phyloP scores from a whole-genome alignment of 53 echinoderm and acorn worm species.

The Patiria pectinifera region DNA sequence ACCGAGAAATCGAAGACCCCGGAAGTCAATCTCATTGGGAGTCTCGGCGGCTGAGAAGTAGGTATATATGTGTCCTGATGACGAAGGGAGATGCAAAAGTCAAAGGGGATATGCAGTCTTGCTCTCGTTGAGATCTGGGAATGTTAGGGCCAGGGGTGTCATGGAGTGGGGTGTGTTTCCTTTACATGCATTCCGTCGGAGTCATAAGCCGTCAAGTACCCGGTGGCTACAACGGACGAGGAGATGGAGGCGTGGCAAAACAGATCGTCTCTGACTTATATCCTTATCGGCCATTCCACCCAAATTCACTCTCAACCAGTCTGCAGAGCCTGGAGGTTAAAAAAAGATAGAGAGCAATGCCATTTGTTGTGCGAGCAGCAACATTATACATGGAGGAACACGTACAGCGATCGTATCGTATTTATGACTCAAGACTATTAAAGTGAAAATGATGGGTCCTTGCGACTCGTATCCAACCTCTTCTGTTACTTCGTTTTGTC shows the following conservation, averaged over 20 bases:
- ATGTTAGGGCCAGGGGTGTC: background rate
- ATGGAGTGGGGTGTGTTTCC: background rate
- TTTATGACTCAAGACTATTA: no score
- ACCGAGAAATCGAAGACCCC: background rate
- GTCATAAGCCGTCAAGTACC: background rate
- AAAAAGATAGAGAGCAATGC: background rate
- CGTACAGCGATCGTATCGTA: no score
- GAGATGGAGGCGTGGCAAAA: background rate
- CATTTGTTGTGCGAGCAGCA: no score
- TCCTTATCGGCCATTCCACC: background rate
- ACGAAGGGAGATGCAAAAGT: background rate
- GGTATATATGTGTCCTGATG: background rate
- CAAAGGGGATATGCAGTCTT: background rate
- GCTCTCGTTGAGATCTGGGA: background rate
- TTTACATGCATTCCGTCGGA: slow-evolving; percentile 7
- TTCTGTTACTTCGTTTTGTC: no score
- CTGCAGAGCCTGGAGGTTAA: background rate
- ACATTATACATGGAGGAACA: no score
- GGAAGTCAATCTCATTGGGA: background rate
- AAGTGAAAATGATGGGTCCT: no score
- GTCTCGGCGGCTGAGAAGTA: background rate
- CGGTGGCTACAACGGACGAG: background rate
- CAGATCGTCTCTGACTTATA: background rate
- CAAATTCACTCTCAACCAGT: background rate
- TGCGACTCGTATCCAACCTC: no score